Evolutionary conservation across 2,113 vertebrate genomes (phyloP).

Genomic region (Chionomys nivalis): DNA sequence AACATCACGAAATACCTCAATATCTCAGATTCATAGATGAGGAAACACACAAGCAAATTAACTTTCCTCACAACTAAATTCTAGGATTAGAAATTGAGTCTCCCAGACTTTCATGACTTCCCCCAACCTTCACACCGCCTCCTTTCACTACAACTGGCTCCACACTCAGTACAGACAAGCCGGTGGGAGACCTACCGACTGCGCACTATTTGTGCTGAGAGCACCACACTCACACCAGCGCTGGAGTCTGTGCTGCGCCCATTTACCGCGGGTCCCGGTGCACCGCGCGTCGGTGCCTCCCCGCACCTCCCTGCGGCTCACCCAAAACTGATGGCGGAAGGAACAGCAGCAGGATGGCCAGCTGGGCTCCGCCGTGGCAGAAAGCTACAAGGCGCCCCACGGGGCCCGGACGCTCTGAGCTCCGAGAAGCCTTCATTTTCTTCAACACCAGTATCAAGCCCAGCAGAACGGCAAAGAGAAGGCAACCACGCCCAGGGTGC

Average conservation of each 20-base stretch:
- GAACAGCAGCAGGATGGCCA: neutral
- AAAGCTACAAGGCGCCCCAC: rapidly evolving
- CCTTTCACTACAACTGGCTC: neutral
- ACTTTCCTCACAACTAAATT: neutral
- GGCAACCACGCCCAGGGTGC: neutral
- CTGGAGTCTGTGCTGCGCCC: neutral
- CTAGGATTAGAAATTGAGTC: neutral
- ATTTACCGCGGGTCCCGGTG: rapidly evolving
- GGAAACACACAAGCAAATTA: neutral
- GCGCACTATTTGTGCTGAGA: neutral
- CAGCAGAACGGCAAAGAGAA: rapidly evolving
- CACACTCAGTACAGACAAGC: neutral
- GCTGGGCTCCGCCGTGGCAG: neutral
- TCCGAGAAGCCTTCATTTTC: neutral
- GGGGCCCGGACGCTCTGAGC: rapidly evolving
- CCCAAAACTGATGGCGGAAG: neutral
- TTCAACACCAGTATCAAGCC: rapidly evolving
- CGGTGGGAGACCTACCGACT: rapidly evolving
- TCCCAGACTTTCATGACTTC: neutral
- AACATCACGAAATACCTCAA: neutral
- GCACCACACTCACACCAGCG: neutral
- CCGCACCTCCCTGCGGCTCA: neutral
- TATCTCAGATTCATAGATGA: neutral
- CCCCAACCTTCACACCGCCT: too few species aligned
- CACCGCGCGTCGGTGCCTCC: too few species aligned